These are phyloP conservation scores for Drosophila multiciliata DNA, from an alignment of 2,888 invertebrate species.

Conservation along the genomic window DNA sequence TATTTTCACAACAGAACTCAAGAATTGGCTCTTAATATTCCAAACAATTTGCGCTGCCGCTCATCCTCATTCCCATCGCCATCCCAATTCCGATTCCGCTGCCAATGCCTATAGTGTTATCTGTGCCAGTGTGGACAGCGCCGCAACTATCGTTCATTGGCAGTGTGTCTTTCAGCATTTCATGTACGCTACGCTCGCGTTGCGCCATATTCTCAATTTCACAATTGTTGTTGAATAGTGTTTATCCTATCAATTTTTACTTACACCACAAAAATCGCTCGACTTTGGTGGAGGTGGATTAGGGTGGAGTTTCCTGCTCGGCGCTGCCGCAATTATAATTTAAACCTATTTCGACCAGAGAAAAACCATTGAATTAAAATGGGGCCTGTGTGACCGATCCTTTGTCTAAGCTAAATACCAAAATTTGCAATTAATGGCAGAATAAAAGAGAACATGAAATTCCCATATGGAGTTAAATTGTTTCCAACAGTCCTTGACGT, in stretches of 20 bases:
- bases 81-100: slow-evolving; percentile 35
- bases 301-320: not conserved
- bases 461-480: too few species aligned
- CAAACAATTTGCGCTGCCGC: slow-evolving; percentile 42
- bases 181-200: slow-evolving; percentile 88
- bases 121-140: slow-evolving; percentile 91
- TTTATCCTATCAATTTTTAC: slow-evolving; percentile 29
- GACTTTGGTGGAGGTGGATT: slow-evolving; percentile 14
- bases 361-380: slow-evolving; percentile 47
- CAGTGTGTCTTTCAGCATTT: slow-evolving; percentile 94
- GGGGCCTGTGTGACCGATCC: slow-evolving; percentile 31
- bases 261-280: slow-evolving; percentile 51
- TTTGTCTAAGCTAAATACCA: slow-evolving; percentile 16
- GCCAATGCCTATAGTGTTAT: slow-evolving; percentile 82
- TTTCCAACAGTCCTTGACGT: not conserved
- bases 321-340: slow-evolving; percentile 22
- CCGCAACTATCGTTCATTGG: slow-evolving; percentile 91
- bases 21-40: not conserved
- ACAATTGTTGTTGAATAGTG: not conserved
- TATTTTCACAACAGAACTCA: not conserved
- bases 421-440: not conserved
- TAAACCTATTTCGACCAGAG: slow-evolving; percentile 32
- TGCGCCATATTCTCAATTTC: slow-evolving; percentile 66
- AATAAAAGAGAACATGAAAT: too few species aligned
- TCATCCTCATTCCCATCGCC: slow-evolving; percentile 38